Percentiles rank a stretch among this genome's conserved stretches.
phyloP scores from a whole-genome alignment of 2,113 vertebrate species.

The Laterallus jamaicensis region DNA sequence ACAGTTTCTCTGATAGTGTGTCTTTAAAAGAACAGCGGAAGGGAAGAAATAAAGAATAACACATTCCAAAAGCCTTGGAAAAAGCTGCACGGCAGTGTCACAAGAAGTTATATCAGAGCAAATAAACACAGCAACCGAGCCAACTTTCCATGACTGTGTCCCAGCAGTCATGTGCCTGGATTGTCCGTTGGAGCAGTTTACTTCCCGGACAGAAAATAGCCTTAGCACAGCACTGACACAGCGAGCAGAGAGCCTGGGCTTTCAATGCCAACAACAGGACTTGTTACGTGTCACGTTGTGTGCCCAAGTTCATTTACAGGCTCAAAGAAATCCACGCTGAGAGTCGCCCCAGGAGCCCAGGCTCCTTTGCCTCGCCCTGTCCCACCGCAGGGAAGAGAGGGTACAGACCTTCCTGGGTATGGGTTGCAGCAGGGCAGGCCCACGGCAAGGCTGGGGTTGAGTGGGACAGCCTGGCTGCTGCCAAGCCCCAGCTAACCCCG shows the following conservation, averaged over 20 bases:
- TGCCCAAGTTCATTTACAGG: neutral
- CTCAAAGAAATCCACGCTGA: neutral
- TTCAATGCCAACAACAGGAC: neutral
- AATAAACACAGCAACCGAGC: neutral
- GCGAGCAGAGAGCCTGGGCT: neutral
- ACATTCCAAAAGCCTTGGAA: constrained; percentile 35
- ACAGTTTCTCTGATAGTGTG: neutral
- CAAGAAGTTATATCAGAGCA: constrained; percentile 34
- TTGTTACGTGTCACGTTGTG: rapidly evolving
- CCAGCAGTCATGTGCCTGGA: neutral
- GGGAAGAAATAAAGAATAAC: neutral
- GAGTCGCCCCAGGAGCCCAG: neutral
- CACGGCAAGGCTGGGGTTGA: neutral
- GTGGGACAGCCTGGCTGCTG: neutral
- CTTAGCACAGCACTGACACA: neutral
- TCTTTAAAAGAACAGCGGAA: neutral
- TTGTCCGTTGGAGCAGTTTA: neutral
- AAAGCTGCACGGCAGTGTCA: constrained; percentile 20
- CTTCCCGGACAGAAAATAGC: neutral
- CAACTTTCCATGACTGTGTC: constrained; percentile 40
- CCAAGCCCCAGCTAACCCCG: neutral
- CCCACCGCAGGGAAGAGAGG: neutral
- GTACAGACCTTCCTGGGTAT: neutral
- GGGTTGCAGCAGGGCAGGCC: neutral
- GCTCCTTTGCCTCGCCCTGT: neutral